Evolutionary conservation across 2,888 invertebrate genomes (phyloP), one percentile per base, ranked within the genome.

Genomic region (Lepeophtheirus nordmannii): DNA sequence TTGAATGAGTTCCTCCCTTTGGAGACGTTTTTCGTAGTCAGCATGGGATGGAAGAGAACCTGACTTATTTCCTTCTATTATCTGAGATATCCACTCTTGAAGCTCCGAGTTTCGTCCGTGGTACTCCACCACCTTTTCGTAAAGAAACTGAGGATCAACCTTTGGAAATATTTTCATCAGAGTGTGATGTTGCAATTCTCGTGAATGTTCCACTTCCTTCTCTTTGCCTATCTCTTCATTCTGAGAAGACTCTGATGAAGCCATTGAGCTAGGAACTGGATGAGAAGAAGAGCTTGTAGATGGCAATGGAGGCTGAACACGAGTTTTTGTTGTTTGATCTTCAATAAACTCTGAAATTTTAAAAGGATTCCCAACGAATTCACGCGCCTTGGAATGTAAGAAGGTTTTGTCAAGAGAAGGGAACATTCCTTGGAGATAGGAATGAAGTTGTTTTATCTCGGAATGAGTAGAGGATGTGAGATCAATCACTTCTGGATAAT

Each of bases 21-120:
- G 40, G 46, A 58, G 61, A 39, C 68, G 37, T 14, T 58, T 62
- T 30, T 68, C 65, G 59, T 62, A 67, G 30, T 67, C 68, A 12
- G 38, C 59, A 12, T 57, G 39, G 8, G 67, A 56, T 12, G 68
- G 68, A 30, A 63, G 53, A 20, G 20, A 20, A n/a, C 12, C 40
- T 12, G 39, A n/a, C 2, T 12, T 5, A 5, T 67, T 56, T 37
- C 62, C 67, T 65, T 67, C 62, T 30, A 63, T 17, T 11, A 63
- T 39, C 1, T 62, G 20, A 10, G 67, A 56, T 10, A 63, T 17
- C 37, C 61, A 39, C 11, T 20, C 30, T 53, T 61, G 46, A n/a
- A 67, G 23, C 53, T 23, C 40, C 14, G 53, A 46, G 53, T 22
- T 11, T 11, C 53, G 17, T 10, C 53, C 38, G n/a, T 22, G 46